A percentile compares a stretch with the other conserved stretches of the same genome.
Conservation (phyloP, 2,888 invertebrate species). For the Agrilus mali region DNA sequence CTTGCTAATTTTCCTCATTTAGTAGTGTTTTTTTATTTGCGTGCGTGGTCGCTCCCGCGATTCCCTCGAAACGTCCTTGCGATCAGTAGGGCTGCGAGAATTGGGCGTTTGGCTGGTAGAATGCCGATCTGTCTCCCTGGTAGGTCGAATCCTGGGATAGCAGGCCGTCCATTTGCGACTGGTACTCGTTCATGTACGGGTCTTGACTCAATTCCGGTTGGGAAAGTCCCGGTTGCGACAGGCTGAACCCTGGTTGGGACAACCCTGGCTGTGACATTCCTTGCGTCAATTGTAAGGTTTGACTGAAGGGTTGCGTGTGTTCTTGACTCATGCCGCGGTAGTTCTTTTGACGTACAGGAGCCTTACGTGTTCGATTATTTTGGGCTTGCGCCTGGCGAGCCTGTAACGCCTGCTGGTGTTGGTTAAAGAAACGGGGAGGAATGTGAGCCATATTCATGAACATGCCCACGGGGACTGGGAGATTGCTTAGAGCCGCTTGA, state of each 20-base stretch:
- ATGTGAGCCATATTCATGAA: conserved; percentile 80
- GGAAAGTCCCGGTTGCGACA: conserved; percentile 54
- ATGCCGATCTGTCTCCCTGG: conserved; percentile 40
- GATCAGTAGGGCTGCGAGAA: conserved; percentile 58
- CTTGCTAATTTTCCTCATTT: conserved; percentile 28
- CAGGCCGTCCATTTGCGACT: conserved; percentile 89
- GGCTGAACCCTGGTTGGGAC: conserved; percentile 53
- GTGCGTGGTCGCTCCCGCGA: conserved; percentile 27
- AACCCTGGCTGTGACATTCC: conserved; percentile 57
- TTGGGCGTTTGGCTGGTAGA: conserved; percentile 48
- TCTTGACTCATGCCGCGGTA: conserved; percentile 25
- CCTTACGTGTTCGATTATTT: conserved; percentile 17
- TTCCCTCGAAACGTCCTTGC: conserved; percentile 22
- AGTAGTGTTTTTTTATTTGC: conserved; percentile 22
- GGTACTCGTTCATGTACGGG: conserved; percentile 73
- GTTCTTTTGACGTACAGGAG: conserved; percentile 12
- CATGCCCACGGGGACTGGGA: conserved; percentile 91
- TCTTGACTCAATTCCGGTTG: conserved; percentile 71
- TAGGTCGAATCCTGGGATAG: conserved; percentile 67
- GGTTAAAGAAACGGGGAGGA: conserved; percentile 63
- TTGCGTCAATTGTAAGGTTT: conserved; percentile 62
- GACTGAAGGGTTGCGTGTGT: conserved; percentile 41
- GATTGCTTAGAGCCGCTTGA: conserved; percentile 59
- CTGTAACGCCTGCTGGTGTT: conserved; percentile 55
- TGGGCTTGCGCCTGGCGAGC: conserved; percentile 40